Percentiles rank a stretch among this genome's conserved stretches.
Evolutionary conservation across 2,797 vertebrate genomes (phyloP).

Genomic region (Enoplosus armatus): DNA sequence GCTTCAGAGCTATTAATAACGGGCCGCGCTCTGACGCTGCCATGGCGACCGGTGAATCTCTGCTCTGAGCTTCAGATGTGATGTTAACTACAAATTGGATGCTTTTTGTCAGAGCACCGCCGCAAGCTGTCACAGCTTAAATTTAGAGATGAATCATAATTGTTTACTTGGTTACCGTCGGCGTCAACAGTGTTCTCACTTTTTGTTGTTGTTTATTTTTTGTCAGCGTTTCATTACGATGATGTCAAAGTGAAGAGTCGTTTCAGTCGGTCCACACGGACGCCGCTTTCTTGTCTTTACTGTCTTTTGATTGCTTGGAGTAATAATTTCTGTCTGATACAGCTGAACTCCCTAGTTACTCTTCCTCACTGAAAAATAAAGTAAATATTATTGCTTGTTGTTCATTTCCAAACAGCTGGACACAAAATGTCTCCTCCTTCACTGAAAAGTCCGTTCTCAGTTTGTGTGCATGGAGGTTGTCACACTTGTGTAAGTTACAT

Average conservation of each 20-base stretch:
- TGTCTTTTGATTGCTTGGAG: background rate
- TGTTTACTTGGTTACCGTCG: conserved; percentile 46
- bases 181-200: background rate
- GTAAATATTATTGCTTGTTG: background rate
- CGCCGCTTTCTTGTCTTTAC: background rate
- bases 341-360: background rate
- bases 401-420: background rate
- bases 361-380: background rate
- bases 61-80: conserved; percentile 45
- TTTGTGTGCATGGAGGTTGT: background rate
- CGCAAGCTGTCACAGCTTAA: conserved; percentile 56
- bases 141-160: conserved; percentile 53
- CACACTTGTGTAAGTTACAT: background rate
- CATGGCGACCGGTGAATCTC: conserved; percentile 63
- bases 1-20: conserved; percentile 80
- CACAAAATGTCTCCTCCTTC: too few species aligned
- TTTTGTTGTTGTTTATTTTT: conserved; percentile 12
- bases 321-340: background rate
- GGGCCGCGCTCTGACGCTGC: conserved; percentile 60
- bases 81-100: conserved; percentile 53
- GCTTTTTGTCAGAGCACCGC: conserved; percentile 22
- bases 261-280: background rate
- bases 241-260: conserved; percentile 31
- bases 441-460: background rate
- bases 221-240: background rate